A percentile compares a stretch with the other conserved stretches of the same genome.
These are phyloP conservation scores for Monodelphis domestica DNA, from an alignment of 2,797 vertebrate species.

Conservation along the genomic window DNA sequence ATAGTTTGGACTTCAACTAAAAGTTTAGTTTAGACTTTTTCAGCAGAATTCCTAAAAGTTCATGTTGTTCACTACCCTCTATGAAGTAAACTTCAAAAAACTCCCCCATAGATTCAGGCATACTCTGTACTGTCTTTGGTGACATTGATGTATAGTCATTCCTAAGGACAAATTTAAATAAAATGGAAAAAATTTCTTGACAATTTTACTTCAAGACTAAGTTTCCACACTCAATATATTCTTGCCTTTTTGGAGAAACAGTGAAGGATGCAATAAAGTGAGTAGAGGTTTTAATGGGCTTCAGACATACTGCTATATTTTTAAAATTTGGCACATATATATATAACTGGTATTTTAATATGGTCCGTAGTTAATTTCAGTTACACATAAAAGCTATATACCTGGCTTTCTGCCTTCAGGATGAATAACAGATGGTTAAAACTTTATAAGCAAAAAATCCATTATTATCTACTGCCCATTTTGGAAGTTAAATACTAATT, in stretches of 20 bases:
- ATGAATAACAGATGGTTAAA: neutral
- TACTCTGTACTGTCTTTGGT: neutral
- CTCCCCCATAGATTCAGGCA: neutral
- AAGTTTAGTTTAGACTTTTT: neutral
- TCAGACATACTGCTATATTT: slow-evolving; percentile 17
- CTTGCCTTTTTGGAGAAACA: slow-evolving; percentile 46
- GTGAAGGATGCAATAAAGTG: neutral
- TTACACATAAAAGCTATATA: neutral
- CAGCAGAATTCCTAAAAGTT: neutral
- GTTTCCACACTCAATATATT: slow-evolving; percentile 22
- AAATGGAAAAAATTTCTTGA: slow-evolving; percentile 17
- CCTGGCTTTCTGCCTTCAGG: neutral
- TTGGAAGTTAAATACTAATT: neutral
- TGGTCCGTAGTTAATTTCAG: neutral
- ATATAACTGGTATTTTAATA: neutral
- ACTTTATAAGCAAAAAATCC: neutral
- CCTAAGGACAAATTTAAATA: slow-evolving; percentile 49
- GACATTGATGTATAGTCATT: neutral
- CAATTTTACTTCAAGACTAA: slow-evolving; percentile 3
- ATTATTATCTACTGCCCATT: neutral
- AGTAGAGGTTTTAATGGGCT: slow-evolving; percentile 5
- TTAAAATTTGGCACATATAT: neutral
- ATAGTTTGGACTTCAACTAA: neutral
- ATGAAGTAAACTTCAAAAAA: neutral
- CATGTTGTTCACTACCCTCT: neutral